Conservation (phyloP, 2,113 vertebrate species). For the Martes martes region DNA sequence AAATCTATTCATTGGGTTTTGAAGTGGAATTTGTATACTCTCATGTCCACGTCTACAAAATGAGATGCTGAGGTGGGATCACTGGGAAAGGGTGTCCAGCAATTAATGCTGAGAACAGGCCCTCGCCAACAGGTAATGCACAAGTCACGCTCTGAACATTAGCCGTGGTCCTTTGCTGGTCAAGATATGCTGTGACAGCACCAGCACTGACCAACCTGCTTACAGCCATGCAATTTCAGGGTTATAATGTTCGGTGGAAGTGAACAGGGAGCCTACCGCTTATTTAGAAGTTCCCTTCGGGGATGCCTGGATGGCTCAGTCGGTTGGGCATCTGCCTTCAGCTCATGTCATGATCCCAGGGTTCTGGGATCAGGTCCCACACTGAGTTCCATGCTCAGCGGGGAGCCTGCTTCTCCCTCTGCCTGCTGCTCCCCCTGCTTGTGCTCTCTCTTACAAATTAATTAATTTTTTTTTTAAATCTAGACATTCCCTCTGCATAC, state of each 20-base stretch:
- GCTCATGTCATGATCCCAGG: too few species aligned
- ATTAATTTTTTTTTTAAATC: too few species aligned
- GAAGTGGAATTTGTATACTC: not conserved
- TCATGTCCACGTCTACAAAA: not conserved
- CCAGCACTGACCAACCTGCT: not conserved
- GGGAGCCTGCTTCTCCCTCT: too few species aligned
- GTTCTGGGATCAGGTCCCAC: too few species aligned
- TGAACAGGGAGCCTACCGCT: not conserved
- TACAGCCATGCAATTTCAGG: not conserved
- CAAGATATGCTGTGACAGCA: rapidly evolving
- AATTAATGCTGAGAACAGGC: rapidly evolving
- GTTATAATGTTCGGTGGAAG: rapidly evolving
- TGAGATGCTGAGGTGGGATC: rapidly evolving
- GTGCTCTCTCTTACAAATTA: too few species aligned
- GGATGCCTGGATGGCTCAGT: too few species aligned
- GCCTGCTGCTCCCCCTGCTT: too few species aligned
- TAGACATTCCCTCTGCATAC: not conserved
- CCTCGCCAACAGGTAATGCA: rapidly evolving
- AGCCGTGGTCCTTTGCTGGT: rapidly evolving
- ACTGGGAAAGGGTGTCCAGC: rapidly evolving
- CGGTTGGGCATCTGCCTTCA: too few species aligned
- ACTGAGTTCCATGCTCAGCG: too few species aligned
- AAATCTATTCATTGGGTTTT: not conserved
- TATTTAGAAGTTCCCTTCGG: not conserved
- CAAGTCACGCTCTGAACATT: rapidly evolving